A percentile compares a stretch with the other conserved stretches of the same genome.
phyloP scores from a whole-genome alignment of 1,140 invertebrate genomes.

The Calycopis cecrops region DNA sequence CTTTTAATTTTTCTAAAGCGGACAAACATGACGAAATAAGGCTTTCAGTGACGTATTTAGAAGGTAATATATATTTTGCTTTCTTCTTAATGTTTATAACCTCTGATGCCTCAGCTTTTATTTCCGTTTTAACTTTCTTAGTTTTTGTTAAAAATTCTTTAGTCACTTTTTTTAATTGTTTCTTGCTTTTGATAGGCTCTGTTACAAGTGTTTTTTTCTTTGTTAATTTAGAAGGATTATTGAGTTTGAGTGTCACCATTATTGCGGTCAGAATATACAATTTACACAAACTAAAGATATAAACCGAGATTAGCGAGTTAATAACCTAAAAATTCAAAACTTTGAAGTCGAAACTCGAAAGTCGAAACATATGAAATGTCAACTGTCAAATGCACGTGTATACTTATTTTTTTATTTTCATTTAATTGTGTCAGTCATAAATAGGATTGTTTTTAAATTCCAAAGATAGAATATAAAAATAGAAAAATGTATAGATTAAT shows the following conservation, averaged over 20 bases:
- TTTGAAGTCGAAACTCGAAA: neutral
- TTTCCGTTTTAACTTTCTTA: slow-evolving; percentile 18
- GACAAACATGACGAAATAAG: slow-evolving; percentile 40
- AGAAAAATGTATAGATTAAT: too few species aligned
- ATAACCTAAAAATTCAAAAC: neutral
- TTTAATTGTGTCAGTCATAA: neutral
- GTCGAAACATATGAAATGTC: neutral
- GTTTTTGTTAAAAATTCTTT: slow-evolving; percentile 17
- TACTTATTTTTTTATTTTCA: too few species aligned
- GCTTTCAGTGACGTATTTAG: slow-evolving; percentile 40
- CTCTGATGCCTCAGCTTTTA: neutral
- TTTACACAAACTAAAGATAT: neutral
- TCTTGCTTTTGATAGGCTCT: slow-evolving; percentile 7
- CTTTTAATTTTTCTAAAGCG: slow-evolving; percentile 46
- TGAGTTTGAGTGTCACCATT: neutral
- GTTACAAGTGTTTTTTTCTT: slow-evolving; percentile 13
- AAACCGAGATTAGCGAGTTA: neutral
- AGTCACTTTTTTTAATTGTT: slow-evolving; percentile 21
- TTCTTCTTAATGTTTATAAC: slow-evolving; percentile 26
- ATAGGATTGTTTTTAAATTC: too few species aligned
- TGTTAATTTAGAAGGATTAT: neutral
- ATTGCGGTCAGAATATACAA: neutral
- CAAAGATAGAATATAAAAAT: too few species aligned
- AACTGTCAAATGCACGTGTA: neutral
- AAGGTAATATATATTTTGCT: slow-evolving; percentile 49